Conservation (phyloP, 2,888 invertebrate genomes). For the Erebia ligea region DNA sequence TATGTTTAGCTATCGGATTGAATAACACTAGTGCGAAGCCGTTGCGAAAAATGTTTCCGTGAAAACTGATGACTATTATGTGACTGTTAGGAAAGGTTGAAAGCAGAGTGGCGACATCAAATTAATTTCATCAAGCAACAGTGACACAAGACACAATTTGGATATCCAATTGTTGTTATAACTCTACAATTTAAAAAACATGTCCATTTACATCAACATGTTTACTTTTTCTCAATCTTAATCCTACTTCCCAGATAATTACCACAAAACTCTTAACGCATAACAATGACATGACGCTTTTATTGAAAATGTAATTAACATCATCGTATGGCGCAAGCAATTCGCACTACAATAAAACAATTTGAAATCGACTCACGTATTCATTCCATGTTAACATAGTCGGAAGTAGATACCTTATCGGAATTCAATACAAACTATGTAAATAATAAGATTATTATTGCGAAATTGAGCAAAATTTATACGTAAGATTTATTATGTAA, state of each 20-base stretch:
- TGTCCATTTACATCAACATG: background rate
- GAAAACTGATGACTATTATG: no score
- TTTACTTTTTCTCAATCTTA: background rate
- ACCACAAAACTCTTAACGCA: conserved; percentile 15
- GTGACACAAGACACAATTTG: background rate
- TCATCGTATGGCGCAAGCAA: conserved; percentile 28
- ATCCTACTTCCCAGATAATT: background rate
- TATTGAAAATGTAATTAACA: conserved; percentile 35
- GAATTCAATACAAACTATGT: conserved; percentile 36
- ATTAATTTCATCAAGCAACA: background rate
- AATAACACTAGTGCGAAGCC: no score
- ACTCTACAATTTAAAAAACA: background rate
- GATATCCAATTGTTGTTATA: background rate
- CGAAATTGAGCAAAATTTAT: conserved; percentile 15
- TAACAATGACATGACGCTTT: conserved; percentile 28
- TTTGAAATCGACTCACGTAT: conserved; percentile 41
- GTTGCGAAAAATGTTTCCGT: no score
- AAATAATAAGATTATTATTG: conserved; percentile 31
- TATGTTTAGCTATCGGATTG: no score
- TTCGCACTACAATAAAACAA: conserved; percentile 32
- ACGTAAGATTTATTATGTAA: background rate
- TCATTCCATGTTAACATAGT: conserved; percentile 40
- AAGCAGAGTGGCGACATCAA: background rate
- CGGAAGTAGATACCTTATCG: conserved; percentile 43
- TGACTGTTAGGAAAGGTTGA: no score